Conservation (phyloP, 2,113 vertebrate species). For the Gallinago jamesoni region DNA sequence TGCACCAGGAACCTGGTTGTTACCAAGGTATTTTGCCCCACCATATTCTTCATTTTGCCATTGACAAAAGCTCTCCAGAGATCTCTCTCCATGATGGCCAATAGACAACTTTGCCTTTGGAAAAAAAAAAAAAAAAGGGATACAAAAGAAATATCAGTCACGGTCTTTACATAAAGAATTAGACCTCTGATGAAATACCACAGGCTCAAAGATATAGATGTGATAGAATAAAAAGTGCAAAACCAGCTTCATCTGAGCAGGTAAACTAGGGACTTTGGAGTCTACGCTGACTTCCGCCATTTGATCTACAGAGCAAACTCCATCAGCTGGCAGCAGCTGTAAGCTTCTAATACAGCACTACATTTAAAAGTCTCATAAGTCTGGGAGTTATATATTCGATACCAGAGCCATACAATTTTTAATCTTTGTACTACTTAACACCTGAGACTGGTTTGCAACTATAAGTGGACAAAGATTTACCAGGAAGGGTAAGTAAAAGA, state of each 20-base stretch:
- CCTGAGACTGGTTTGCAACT: neutral
- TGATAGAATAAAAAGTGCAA: neutral
- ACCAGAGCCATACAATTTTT: neutral
- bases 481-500: neutral
- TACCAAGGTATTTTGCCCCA: conserved; percentile 85
- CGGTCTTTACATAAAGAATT: neutral
- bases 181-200: neutral
- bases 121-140: neutral
- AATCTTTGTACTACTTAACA: neutral
- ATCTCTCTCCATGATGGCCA: conserved; percentile 91
- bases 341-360: neutral
- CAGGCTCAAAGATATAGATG: neutral
- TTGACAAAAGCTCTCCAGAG: conserved; percentile 95
- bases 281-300: neutral
- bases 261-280: neutral
- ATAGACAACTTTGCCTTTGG: conserved; percentile 87
- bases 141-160: neutral
- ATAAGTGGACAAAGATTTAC: neutral
- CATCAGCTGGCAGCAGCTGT: neutral
- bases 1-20: conserved; percentile 89
- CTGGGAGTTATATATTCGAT: neutral
- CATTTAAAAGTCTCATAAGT: neutral
- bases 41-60: conserved; percentile 96
- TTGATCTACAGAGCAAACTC: neutral
- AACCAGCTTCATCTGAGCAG: neutral